phyloP scores from a whole-genome alignment of 2,888 invertebrate genomes.

The Caenorhabditis sp. region DNA sequence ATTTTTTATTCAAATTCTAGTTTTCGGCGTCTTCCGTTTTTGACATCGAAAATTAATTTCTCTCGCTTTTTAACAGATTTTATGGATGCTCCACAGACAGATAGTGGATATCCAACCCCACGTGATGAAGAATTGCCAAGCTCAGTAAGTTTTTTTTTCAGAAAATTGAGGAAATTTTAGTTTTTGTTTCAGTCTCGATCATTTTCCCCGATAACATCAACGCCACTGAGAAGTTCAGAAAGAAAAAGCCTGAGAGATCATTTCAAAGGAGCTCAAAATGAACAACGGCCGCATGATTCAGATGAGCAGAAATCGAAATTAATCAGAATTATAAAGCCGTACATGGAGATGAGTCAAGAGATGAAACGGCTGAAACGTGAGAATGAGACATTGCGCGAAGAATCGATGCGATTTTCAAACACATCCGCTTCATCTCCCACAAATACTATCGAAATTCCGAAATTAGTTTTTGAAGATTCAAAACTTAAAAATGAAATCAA shows the following conservation, averaged over 20 bases:
- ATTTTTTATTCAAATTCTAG: background rate
- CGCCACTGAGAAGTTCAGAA: constrained; percentile 7
- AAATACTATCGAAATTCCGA: background rate
- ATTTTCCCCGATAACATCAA: constrained; percentile 24
- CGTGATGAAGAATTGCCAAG: constrained; percentile 22
- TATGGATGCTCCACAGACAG: constrained; percentile 15
- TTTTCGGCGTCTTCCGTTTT: background rate
- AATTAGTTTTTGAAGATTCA: constrained; percentile 5
- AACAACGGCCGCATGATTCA: background rate
- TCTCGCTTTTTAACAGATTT: background rate
- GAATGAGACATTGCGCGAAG: constrained; percentile 5
- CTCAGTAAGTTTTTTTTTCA: constrained; percentile 1
- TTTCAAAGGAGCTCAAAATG: constrained; percentile 1
- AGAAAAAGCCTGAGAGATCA: background rate
- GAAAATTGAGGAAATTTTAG: background rate
- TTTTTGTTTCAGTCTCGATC: constrained; percentile 19
- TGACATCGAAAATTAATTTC: background rate
- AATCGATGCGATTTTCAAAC: constrained; percentile 9
- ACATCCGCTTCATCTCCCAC: background rate
- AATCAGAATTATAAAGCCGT: constrained; percentile 15
- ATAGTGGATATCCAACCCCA: constrained; percentile 38
- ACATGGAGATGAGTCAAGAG: constrained; percentile 16
- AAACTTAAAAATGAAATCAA: constrained; percentile 6
- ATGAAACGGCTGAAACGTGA: constrained; percentile 5
- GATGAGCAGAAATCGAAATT: background rate